These are phyloP conservation scores for Brachyalestes nurse DNA, from an alignment of 2,797 vertebrate genomes.

Conservation along the genomic window DNA sequence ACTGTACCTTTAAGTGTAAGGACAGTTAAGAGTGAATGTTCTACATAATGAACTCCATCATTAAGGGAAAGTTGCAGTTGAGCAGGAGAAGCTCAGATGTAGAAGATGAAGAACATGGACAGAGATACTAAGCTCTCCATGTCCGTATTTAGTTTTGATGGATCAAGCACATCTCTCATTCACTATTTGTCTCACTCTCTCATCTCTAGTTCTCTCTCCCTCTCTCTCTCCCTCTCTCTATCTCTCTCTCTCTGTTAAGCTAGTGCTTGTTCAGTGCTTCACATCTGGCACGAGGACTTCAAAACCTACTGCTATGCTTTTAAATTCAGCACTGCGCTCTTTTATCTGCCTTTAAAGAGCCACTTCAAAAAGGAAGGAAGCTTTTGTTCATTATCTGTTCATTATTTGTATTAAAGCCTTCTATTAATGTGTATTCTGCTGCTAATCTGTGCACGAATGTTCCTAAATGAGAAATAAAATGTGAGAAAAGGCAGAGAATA, in stretches of 20 bases:
- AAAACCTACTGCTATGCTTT: conserved; percentile 50
- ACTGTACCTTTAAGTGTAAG: neutral
- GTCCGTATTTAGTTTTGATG: conserved; percentile 26
- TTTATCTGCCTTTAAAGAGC: conserved; percentile 54
- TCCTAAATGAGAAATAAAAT: conserved; percentile 23
- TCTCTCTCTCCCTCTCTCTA: conserved; percentile 9
- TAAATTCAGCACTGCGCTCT: conserved; percentile 46
- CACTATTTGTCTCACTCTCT: conserved; percentile 16
- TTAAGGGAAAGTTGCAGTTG: neutral
- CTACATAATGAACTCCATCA: conserved; percentile 3
- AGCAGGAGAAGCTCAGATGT: neutral
- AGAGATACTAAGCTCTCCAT: conserved; percentile 56
- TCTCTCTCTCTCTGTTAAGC: conserved; percentile 2
- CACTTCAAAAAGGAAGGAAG: conserved; percentile 52
- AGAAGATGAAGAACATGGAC: conserved; percentile 52
- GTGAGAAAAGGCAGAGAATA: conserved; percentile 13
- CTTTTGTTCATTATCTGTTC: conserved; percentile 49
- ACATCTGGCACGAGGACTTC: conserved; percentile 47
- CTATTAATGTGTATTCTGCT: conserved; percentile 44
- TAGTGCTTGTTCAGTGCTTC: conserved; percentile 2
- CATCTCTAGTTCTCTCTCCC: conserved; percentile 8
- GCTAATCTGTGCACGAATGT: conserved; percentile 38
- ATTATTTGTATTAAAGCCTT: conserved; percentile 44
- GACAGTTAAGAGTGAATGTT: neutral
- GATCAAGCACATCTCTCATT: conserved; percentile 21